Conservation (phyloP, 2,797 vertebrate species). For the Tinamus major region DNA sequence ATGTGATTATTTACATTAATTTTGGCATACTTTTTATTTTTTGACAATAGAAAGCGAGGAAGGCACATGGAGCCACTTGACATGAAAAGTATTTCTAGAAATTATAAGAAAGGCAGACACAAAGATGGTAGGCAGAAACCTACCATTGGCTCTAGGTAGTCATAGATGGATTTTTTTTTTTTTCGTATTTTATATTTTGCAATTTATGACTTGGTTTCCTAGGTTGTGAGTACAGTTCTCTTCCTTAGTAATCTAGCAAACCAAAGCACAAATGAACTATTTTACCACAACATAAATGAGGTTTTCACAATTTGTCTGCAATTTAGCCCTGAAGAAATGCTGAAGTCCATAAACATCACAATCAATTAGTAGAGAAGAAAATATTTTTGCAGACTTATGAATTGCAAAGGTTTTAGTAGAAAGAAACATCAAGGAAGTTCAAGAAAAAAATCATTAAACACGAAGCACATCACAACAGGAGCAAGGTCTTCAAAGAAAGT, state of each 20-base stretch:
- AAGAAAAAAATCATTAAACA: not conserved
- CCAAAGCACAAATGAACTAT: not conserved
- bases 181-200: not conserved
- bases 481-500: not conserved
- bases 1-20: not conserved
- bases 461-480: not conserved
- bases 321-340: not conserved
- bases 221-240: not conserved
- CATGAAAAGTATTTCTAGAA: not conserved
- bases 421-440: not conserved
- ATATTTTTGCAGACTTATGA: not conserved
- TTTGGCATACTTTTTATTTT: not conserved
- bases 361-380: not conserved
- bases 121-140: not conserved
- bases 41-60: not conserved
- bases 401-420: fast-evolving
- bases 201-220: not conserved
- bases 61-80: not conserved
- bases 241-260: not conserved
- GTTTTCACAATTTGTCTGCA: not conserved
- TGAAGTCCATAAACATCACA: not conserved
- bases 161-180: not conserved
- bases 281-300: not conserved
- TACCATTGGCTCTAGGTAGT: not conserved
- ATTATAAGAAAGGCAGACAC: not conserved